Conservation (phyloP, 2,888 invertebrate species). For the Clitarchus hookeri region DNA sequence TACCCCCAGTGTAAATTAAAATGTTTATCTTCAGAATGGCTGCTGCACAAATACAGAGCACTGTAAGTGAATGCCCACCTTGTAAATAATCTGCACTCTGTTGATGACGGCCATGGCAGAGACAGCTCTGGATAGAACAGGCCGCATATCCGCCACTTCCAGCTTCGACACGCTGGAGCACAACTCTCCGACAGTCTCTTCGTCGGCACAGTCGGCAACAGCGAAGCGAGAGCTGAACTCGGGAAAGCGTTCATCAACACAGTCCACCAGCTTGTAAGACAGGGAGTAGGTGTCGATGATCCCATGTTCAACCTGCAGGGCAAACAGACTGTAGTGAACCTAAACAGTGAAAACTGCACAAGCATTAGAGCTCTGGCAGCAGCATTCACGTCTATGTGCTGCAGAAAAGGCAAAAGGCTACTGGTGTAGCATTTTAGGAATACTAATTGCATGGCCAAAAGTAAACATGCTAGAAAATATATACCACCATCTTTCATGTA, state of each 20-base stretch:
- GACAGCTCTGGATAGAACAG: background rate
- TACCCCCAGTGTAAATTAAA: too few relatives aligned
- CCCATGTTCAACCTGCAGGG: background rate
- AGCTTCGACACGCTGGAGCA: background rate
- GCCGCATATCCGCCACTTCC: background rate
- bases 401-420: too few relatives aligned
- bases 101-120: background rate
- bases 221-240: slow-evolving; percentile 47
- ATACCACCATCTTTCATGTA: too few relatives aligned
- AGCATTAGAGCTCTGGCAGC: too few relatives aligned
- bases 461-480: too few relatives aligned
- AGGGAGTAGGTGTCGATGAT: slow-evolving; percentile 23
- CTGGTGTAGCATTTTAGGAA: background rate
- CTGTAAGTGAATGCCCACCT: background rate
- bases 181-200: background rate
- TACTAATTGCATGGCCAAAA: too few relatives aligned
- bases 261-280: slow-evolving; percentile 53
- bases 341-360: too few relatives aligned
- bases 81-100: background rate
- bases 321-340: too few relatives aligned
- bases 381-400: too few relatives aligned
- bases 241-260: slow-evolving; percentile 56
- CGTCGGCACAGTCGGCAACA: background rate
- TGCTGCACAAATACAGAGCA: too few relatives aligned
- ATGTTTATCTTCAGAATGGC: too few relatives aligned